A percentile compares a stretch with the other conserved stretches of the same genome.
Conservation (phyloP, 2,888 invertebrate species). For the Drosophila niveifrons region DNA sequence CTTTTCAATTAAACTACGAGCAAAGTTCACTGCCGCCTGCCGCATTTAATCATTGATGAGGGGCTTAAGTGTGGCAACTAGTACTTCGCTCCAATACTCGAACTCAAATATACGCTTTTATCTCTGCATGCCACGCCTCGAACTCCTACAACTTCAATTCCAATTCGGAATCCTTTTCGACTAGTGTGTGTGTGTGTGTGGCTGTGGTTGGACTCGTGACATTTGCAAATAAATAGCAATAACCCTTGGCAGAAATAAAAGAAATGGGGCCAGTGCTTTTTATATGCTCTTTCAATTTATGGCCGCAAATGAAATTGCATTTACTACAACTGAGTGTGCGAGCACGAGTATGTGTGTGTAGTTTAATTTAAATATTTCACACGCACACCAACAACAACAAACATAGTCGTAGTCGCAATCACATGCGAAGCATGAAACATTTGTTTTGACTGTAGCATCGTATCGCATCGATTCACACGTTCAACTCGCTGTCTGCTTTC, state of each 20-base stretch:
- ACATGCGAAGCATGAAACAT: conserved; percentile 24
- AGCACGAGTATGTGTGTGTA: conserved; percentile 35
- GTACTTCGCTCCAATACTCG: not conserved
- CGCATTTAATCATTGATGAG: conserved; percentile 47
- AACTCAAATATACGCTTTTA: conserved; percentile 41
- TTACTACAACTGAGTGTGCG: conserved; percentile 26
- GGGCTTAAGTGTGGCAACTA: conserved; percentile 28
- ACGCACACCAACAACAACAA: conserved; percentile 40
- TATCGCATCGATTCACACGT: conserved; percentile 50
- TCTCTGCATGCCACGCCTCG: conserved; percentile 44
- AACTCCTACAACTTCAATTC: not conserved
- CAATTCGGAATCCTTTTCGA: conserved; percentile 4
- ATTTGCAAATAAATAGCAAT: conserved; percentile 74
- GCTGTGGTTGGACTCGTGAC: conserved; percentile 62
- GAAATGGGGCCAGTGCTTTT: conserved; percentile 56
- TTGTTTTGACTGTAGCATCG: conserved; percentile 43
- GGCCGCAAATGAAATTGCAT: conserved; percentile 77
- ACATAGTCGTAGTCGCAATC: not conserved
- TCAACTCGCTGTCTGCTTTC: conserved; percentile 15
- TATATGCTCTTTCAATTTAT: conserved; percentile 68
- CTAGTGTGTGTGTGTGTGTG: conserved; percentile 12
- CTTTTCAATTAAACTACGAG: conserved; percentile 19
- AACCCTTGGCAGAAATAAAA: conserved; percentile 20
- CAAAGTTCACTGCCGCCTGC: conserved; percentile 27
- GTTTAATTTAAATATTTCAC: conserved; percentile 74